These are phyloP conservation scores for Eupithecia abbreviata DNA, from an alignment of 2,888 invertebrate species.

Conservation along the genomic window DNA sequence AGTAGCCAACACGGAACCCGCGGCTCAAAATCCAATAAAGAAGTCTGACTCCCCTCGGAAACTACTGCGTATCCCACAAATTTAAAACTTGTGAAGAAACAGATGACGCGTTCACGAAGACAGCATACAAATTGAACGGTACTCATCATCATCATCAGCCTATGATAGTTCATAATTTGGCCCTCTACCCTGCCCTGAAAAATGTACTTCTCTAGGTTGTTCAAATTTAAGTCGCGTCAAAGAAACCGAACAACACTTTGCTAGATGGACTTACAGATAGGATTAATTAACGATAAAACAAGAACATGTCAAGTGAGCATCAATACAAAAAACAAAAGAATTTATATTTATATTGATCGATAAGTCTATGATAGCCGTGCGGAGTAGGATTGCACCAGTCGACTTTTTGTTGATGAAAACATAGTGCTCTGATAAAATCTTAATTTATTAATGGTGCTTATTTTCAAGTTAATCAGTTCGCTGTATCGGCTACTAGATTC, in stretches of 20 bases:
- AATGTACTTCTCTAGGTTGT: not conserved
- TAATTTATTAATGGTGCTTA: slow-evolving; percentile 29
- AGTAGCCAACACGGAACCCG: slow-evolving; percentile 25
- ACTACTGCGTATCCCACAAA: slow-evolving; percentile 62
- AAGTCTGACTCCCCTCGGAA: slow-evolving; percentile 46
- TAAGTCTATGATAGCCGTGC: slow-evolving; percentile 39
- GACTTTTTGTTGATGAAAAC: slow-evolving; percentile 29
- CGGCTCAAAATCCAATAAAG: slow-evolving; percentile 49
- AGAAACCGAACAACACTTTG: not conserved
- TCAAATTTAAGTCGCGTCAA: not conserved
- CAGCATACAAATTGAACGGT: slow-evolving; percentile 71
- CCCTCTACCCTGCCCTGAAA: not conserved
- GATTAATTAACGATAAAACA: not conserved
- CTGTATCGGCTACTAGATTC: slow-evolving; percentile 5
- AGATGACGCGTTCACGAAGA: slow-evolving; percentile 72
- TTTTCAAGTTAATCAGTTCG: slow-evolving; percentile 10
- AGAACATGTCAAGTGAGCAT: slow-evolving; percentile 24
- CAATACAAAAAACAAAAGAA: slow-evolving; percentile 7
- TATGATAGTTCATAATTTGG: not conserved
- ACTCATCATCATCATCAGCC: too few relatives aligned
- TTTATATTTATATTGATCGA: slow-evolving; percentile 11
- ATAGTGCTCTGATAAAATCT: slow-evolving; percentile 8
- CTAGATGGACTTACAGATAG: not conserved
- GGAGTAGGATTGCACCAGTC: not conserved
- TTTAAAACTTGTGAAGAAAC: slow-evolving; percentile 74